phyloP scores from a whole-genome alignment of 1,140 invertebrate species.

The Habropoda laboriosa region DNA sequence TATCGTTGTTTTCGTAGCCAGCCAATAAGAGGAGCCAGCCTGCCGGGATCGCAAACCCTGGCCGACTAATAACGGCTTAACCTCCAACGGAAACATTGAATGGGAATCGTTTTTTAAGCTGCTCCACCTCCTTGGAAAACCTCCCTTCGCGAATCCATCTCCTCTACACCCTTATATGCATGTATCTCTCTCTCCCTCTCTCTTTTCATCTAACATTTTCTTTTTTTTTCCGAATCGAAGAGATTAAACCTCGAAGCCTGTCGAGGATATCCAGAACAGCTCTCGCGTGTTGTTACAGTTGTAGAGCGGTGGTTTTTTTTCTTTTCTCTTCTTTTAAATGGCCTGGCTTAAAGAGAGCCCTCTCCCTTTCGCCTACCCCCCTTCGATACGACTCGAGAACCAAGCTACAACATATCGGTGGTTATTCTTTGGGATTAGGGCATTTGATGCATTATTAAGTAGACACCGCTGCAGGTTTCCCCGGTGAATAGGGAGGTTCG shows the following conservation, averaged over 20 bases:
- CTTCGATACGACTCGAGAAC: constrained; percentile 7
- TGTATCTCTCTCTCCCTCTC: background rate
- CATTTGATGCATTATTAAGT: constrained; percentile 72
- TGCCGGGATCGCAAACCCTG: constrained; percentile 38
- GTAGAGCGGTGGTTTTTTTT: constrained; percentile 47
- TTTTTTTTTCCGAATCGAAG: constrained; percentile 12
- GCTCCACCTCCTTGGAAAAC: constrained; percentile 56
- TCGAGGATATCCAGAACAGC: constrained; percentile 48
- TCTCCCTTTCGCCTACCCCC: background rate
- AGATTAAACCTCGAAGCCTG: constrained; percentile 62
- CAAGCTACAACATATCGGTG: constrained; percentile 42
- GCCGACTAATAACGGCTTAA: constrained; percentile 70
- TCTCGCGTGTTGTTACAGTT: constrained; percentile 76
- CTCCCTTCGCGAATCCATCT: constrained; percentile 18
- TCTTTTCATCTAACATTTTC: background rate
- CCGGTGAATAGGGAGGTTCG: background rate
- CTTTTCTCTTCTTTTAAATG: constrained; percentile 47
- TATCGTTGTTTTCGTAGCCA: constrained; percentile 79
- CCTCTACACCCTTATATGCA: too few species aligned
- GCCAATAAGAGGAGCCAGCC: constrained; percentile 69
- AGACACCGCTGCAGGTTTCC: constrained; percentile 70
- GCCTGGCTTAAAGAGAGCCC: constrained; percentile 57
- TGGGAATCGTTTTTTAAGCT: constrained; percentile 75
- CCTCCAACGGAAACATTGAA: constrained; percentile 78
- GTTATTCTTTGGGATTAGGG: constrained; percentile 68